A percentile compares a stretch with the other conserved stretches of the same genome.
Conservation (phyloP, 2,888 invertebrate genomes). For the Criorhina ranunculi region DNA sequence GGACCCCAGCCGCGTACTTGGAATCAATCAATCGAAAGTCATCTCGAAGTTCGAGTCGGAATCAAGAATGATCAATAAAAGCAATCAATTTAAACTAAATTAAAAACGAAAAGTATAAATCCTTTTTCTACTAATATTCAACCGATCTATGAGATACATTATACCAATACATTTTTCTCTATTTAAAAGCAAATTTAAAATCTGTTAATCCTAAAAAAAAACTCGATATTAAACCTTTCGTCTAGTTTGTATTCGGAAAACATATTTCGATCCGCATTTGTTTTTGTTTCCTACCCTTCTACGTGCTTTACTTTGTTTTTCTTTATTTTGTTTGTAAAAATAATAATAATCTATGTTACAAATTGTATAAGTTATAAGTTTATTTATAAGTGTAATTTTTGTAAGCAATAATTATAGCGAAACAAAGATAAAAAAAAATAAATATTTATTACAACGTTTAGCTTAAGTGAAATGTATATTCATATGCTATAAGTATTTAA, state of each 20-base stretch:
- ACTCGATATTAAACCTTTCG: conserved; percentile 27
- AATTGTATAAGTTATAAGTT: conserved; percentile 33
- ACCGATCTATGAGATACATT: conserved; percentile 18
- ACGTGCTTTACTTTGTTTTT: conserved; percentile 19
- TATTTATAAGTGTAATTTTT: conserved; percentile 58
- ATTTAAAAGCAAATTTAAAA: conserved; percentile 11
- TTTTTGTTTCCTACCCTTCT: conserved; percentile 20
- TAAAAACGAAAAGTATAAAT: conserved; percentile 20
- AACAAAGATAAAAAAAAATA: conserved; percentile 24
- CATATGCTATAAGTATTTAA: conserved; percentile 56
- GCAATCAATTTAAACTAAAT: conserved; percentile 47
- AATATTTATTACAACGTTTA: conserved; percentile 67
- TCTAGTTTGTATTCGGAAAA: conserved; percentile 64
- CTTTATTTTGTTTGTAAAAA: conserved; percentile 14
- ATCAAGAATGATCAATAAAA: conserved; percentile 80
- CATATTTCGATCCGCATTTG: conserved; percentile 47
- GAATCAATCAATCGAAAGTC: conserved; percentile 91
- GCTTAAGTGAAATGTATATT: conserved; percentile 57
- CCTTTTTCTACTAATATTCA: conserved; percentile 34
- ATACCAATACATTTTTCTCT: conserved; percentile 21
- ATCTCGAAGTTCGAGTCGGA: conserved; percentile 88
- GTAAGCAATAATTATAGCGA: conserved; percentile 55
- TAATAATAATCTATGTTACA: conserved; percentile 16
- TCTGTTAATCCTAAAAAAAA: conserved; percentile 4
- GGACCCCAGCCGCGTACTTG: conserved; percentile 97